Percentiles rank a stretch among this genome's conserved stretches.
These are phyloP conservation scores for Triplophysa yarkandensis DNA, from an alignment of 2,797 vertebrate genomes.

Conservation along the genomic window DNA sequence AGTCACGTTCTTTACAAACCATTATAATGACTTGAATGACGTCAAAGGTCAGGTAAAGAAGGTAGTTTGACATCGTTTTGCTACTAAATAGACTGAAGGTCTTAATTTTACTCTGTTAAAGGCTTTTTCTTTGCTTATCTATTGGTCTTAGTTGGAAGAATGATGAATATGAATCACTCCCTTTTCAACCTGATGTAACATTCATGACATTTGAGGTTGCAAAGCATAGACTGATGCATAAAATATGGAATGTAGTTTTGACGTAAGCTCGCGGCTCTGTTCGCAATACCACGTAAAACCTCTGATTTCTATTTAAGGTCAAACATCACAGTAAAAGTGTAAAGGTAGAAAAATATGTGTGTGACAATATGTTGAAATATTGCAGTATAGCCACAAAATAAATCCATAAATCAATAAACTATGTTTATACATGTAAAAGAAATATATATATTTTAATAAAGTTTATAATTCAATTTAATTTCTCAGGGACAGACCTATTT, in stretches of 20 bases:
- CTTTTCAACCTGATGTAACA: neutral
- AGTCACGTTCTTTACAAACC: neutral
- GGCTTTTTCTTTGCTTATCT: neutral
- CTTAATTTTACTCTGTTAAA: neutral
- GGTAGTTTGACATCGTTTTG: neutral
- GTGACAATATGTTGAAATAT: too few species aligned
- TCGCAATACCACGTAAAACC: too few species aligned
- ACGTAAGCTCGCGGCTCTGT: neutral
- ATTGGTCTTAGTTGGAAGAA: neutral
- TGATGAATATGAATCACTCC: neutral
- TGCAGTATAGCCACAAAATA: too few species aligned
- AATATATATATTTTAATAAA: too few species aligned
- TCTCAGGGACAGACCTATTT: too few species aligned
- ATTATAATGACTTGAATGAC: neutral
- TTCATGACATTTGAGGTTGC: neutral
- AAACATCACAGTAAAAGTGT: too few species aligned
- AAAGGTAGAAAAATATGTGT: too few species aligned
- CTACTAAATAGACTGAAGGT: neutral
- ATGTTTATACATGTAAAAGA: too few species aligned
- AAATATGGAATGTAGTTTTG: neutral
- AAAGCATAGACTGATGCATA: neutral
- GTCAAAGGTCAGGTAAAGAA: slow-evolving; percentile 8
- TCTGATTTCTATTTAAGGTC: too few species aligned
- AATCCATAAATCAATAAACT: too few species aligned
- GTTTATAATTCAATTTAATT: too few species aligned